Base-by-base conservation (phyloP, 1,140 invertebrate genomes). In the Rhagoletis zephyria region DNA sequence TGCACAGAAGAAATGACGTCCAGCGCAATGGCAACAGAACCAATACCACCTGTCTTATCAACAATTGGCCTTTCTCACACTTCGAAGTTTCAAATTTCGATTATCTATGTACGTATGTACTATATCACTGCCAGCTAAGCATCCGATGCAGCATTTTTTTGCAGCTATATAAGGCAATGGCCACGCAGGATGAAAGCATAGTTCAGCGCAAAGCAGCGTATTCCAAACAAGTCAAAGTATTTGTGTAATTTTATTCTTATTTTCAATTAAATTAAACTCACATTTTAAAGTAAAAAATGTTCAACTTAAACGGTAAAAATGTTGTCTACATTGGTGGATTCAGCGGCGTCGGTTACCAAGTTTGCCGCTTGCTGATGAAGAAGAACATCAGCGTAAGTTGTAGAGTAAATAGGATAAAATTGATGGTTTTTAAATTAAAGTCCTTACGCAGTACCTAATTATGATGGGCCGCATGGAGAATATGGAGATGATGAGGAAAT, bases 391-490 rank as follows among this genome's bases (percentile, higher is more conserved):
- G 61, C 10, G 88, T 89, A 74, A 65, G 85, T 60, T 56, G 60
- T n/a, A 60, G 30, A 87, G 45, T 87, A 45, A 6, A 63, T 45
- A 45, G 2, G 14, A 2, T 51, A 30, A 40, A 10, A 16, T 48
- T 40, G 14, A 42, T 70, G 19, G 48, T 51, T n/a, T 16, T 40
- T 65, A 6, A 48, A 48, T 16, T 77, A 9, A 56, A 56, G 1
- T 63, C 61, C 61, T 63, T 51, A 48, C 85, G 3, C 89, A 92
- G 70, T 89, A 89, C 88, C 77, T 92, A 16, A 89, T 90, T 85
- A 90, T 92, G 3, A 85, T 89, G 87, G 89, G 90, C 42, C 89
- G 90, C 87, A 90, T 92, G 90, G 91, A 92, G 88, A 92, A 92
- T 85, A 87, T 90, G 51, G 90, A 92, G 86, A 90, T 91, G 89